Base-by-base conservation (phyloP, 2,113 vertebrate genomes). In the Anolis carolinensis region DNA sequence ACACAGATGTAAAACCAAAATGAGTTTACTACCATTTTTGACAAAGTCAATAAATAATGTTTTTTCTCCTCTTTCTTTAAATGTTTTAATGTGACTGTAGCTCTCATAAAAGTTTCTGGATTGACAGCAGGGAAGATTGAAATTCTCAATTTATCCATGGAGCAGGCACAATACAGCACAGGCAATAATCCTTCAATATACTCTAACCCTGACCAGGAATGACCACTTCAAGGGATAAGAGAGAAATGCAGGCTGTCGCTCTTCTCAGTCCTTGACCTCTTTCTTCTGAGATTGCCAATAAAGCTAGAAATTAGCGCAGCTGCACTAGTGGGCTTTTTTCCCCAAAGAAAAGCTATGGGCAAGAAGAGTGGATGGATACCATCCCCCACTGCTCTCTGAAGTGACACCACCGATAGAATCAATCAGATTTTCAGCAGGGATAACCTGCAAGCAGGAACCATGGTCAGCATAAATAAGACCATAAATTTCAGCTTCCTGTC, bases 261-360 rank as follows among this genome's bases (percentile, higher is more conserved):
- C 87, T 82, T 68, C 92, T 91, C 79, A 88, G 0, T 86, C 86
- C 65, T 92, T 93, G 90, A 86, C 88, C 82, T 93, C 85, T 93
- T 67, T 93, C 71, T 88, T 3, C 36, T 82, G 84, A 89, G 86
- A 92, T 88, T 88, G 79, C 5, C 89, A 91, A 70, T 90, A 83
- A 90, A 23, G 68, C 82, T 27, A 90, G 73, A 55, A 84, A 91
- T 91, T 89, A 91, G 83, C 81, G 63, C 78, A 87, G 73, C 11
- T 73, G 65, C 88, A 52, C 30, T 21, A 67, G 23, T 30, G 48
- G 16, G 36, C 36, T 77, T 76, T 52, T 77, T 68, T 68, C 14
- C 21, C 34, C 25, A 62, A 0, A 44, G 20, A 76, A 70, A 76
- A 55, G 77, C 39, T 21, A 74, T 30, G n/a, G 44, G 59, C 73